Evolutionary conservation across 1,140 invertebrate genomes (phyloP), one percentile per base, ranked within the genome.

Genomic region (Drosophila tsacasi): DNA sequence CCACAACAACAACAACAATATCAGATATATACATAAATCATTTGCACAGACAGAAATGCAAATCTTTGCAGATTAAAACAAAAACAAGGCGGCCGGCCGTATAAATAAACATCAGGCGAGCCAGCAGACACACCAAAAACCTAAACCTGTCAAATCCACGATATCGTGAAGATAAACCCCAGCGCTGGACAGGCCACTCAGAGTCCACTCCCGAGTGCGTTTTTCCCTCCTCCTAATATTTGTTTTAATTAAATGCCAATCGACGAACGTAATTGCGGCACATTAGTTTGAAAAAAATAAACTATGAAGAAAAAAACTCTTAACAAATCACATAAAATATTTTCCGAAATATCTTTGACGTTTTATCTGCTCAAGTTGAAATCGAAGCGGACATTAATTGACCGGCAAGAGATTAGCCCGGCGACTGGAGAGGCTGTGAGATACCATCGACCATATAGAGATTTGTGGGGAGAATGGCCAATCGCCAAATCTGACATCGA

Each of bases 211-310:
- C 44, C 68, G 65, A 79, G 79, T 76, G 71, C 58, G 58, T 66
- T 66, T 66, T 65, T 40, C 9, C 58, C 58, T 32, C 58, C 58
- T 49, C 63, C 32, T 44, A 54, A 72, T 73, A 86, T 86, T 87
- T 80, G 84, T 83, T 89, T 86, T 80, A 86, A 83, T 86, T 86
- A 87, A 86, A 89, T 80, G 67, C 76, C 83, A 80, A 83, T 89
- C 83, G 76, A 42, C 68, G 68, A 64, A 60, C 80, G 83, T 86
- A 89, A 89, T 86, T 86, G 83, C 76, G 62, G 72, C 80, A 77
- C 80, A 86, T 86, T 83, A 83, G 80, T 13, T 52, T 49, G 39
- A 52, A 49, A 44, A 59, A 50, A 76, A 50, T 75, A 49, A 65
- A 44, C 8, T n/a, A 54, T 19, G 10, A 49, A 60, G 27, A 25